Base-by-base conservation (phyloP, 2,797 vertebrate genomes). In the Esox masquinongy region DNA sequence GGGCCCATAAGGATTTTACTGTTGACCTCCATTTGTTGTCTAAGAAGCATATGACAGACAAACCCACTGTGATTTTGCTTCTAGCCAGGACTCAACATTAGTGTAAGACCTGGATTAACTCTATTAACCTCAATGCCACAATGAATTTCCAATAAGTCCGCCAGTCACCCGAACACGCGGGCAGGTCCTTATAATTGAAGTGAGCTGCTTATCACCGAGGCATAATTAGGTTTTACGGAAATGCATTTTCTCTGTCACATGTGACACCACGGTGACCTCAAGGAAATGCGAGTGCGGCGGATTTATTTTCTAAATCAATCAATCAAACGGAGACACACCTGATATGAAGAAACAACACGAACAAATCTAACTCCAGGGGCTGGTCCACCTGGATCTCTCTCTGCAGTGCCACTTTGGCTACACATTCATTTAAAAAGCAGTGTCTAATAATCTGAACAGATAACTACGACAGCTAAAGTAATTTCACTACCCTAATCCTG, bases 51-150 rank as follows among this genome's bases (percentile, higher is more conserved):
- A 14, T 14, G 43, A 47, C 43, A 47, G 4, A 47, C 12, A 47
- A 47, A 47, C 6, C 43, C 43, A 47, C 43, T 47, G 43, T 0
- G 43, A 47, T 47, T 47, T 88, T 88, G 79, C 83, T 76, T 76
- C 71, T 61, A 82, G 72, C 68, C 83, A 84, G 84, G 14, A 12
- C 39, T 36, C 16, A 68, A 86, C 82, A 79, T 0, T 1, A 72
- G 79, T 79, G 80, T 85, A 84, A 86, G 87, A 88, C 91, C 87
- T 85, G 89, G 84, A 88, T 89, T 92, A 87, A 84, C 82, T 84
- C 71, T 17, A 83, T 84, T 89, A 87, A 89, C 84, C 85, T 87
- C 86, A 78, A 51, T 74, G 78, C 71, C 85, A 82, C 50, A 73
- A 72, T 82, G 75, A 83, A 85, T 83, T 87, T 88, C 88, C 85